Evolutionary conservation across 2,888 invertebrate genomes (phyloP).

Genomic region (Enchytraeus crypticus): DNA sequence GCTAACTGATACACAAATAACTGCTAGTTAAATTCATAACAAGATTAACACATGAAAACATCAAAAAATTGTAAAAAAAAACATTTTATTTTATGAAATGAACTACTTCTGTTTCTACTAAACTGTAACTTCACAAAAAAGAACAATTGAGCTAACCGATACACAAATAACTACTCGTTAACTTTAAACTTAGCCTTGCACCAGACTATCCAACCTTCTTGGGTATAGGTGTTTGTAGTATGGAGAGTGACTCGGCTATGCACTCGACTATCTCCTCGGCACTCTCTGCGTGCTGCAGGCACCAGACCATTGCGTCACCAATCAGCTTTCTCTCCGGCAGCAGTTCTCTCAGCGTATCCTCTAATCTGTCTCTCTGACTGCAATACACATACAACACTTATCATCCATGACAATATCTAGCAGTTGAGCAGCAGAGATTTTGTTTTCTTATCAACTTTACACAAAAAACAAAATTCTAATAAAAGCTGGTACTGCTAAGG

Average conservation of each 20-base stretch:
- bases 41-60: too few species aligned
- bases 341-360: constrained; percentile 70
- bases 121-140: too few species aligned
- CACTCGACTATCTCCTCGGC: constrained; percentile 91
- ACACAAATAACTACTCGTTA: background rate
- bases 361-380: constrained; percentile 83
- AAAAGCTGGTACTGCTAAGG: too few species aligned
- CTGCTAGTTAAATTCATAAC: too few species aligned
- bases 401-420: background rate
- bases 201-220: constrained; percentile 56
- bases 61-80: too few species aligned
- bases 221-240: constrained; percentile 65
- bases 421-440: background rate
- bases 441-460: background rate
- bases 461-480: too few species aligned
- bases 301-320: constrained; percentile 96
- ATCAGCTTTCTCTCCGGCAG: constrained; percentile 59
- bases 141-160: too few species aligned
- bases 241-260: constrained; percentile 75
- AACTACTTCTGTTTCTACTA: too few species aligned
- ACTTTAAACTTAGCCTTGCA: too few species aligned
- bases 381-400: constrained; percentile 1
- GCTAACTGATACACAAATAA: too few species aligned
- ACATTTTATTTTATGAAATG: too few species aligned
- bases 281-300: constrained; percentile 94